Base-by-base conservation (phyloP, 2,113 vertebrate genomes). In the Pluvianellus socialis region DNA sequence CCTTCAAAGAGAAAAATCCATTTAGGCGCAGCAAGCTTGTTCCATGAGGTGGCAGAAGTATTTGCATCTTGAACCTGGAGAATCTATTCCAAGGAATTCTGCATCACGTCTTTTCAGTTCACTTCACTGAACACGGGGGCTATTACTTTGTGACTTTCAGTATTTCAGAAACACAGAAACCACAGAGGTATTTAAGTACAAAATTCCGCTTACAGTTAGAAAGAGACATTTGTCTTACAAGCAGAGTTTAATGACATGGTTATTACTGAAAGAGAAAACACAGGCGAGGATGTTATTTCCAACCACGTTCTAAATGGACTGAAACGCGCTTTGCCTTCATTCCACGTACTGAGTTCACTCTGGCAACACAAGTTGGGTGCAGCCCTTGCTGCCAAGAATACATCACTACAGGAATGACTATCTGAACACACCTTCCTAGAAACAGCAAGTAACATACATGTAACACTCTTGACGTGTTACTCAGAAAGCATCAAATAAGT, bases 1-100 rank as follows among this genome's bases (percentile, higher is more conserved):
- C 4, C 9, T 52, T 84, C 10, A 72, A 47, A 71, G 10, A 91
- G 35, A 86, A 85, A 88, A 93, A 79, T 8, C 21, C 50, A 42
- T 55, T 86, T 50, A 18, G 8, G 22, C 14, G 21, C 26, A 72
- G 38, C 67, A 90, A n/a, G 33, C 30, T 89, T 86, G 14, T 47
- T 88, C 88, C 47, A 28, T 4, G 9, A 92, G 22, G 55, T 16
- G 10, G 50, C 70, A 26, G 23, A 52, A 42, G 18, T 38, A 88
- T 92, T 77, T 92, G 55, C 42, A 92, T 66, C 35, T 73, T 74
- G 40, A 90, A 92, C 19, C 33, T 79, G 61, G 16, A 93, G 45
- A 52, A 83, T 33, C 28, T 86, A 20, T 80, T 93, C 82, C 79
- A 86, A 70, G 68, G 72, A 83, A 95, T 62, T 66, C 44, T 71